A percentile compares a stretch with the other conserved stretches of the same genome.
phyloP scores from a whole-genome alignment of 2,888 invertebrate genomes.

The Alloplasta piceator region DNA sequence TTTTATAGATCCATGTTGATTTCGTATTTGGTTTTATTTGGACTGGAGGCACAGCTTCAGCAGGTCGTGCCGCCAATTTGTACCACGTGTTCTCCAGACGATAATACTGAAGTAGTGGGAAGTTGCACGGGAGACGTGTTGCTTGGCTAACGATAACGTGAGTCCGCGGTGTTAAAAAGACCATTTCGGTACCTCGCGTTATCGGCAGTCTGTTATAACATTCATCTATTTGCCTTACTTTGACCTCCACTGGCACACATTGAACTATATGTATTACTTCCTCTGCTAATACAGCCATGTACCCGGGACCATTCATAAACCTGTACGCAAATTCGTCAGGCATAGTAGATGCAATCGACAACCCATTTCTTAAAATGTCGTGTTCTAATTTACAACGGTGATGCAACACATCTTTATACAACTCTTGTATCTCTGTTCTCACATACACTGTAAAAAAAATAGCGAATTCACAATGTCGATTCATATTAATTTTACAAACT shows the following conservation, averaged over 20 bases:
- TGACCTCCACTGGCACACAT: no score
- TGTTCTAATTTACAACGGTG: not conserved
- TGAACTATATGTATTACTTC: no score
- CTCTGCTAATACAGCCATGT: no score
- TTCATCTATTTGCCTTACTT: not conserved
- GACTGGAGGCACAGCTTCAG: no score
- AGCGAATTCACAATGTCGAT: no score
- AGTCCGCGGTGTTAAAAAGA: not conserved
- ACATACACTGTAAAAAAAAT: no score
- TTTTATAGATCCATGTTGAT: slow-evolving; percentile 25
- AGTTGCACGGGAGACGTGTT: not conserved
- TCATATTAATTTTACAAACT: no score
- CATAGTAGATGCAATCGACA: not conserved
- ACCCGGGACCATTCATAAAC: no score
- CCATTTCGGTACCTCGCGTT: not conserved
- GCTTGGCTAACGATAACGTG: not conserved
- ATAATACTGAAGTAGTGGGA: not conserved
- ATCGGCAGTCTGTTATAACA: slow-evolving; percentile 12
- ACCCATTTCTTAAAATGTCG: no score
- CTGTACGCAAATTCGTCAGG: slow-evolving; percentile 27
- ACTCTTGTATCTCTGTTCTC: not conserved
- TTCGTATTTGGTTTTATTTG: not conserved
- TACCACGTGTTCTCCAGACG: slow-evolving; percentile 14
- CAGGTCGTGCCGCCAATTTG: no score
- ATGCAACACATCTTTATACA: no score